Conservation (phyloP, 2,113 vertebrate species). For the Crotalus horridus region DNA sequence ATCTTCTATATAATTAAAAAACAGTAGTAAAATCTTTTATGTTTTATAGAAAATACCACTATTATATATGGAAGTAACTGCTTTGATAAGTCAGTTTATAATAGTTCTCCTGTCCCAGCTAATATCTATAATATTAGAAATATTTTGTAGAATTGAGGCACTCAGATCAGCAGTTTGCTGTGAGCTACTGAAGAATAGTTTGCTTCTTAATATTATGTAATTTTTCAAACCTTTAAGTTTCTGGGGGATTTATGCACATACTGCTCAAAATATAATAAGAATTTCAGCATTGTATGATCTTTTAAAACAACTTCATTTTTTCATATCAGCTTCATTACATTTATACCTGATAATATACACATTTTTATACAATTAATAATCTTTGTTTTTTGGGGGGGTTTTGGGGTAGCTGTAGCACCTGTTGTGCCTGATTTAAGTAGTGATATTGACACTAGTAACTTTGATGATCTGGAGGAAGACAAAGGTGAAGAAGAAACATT, state of each 20-base stretch:
- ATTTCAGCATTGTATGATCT: background rate
- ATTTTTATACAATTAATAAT: background rate
- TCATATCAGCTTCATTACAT: background rate
- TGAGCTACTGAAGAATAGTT: background rate
- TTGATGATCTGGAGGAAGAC: conserved; percentile 97
- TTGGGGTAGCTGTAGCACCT: conserved; percentile 85
- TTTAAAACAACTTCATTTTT: background rate
- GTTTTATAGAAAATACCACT: background rate
- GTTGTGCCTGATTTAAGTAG: conserved; percentile 97
- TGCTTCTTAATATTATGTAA: background rate
- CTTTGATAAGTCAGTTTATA: background rate
- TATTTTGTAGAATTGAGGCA: background rate
- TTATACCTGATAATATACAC: background rate
- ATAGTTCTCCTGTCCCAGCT: background rate
- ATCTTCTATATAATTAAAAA: background rate
- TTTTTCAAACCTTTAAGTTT: background rate
- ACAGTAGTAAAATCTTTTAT: background rate
- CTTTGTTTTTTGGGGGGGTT: conserved; percentile 11
- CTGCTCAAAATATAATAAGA: background rate
- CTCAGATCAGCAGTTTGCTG: background rate
- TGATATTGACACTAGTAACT: conserved; percentile 98
- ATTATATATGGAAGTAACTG: background rate
- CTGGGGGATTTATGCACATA: background rate
- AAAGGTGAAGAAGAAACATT: conserved; percentile 98
- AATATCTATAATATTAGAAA: background rate